Percentiles rank a stretch among this genome's conserved stretches.
phyloP scores from a whole-genome alignment of 2,113 vertebrate species.

The Stigmatopora nigra region DNA sequence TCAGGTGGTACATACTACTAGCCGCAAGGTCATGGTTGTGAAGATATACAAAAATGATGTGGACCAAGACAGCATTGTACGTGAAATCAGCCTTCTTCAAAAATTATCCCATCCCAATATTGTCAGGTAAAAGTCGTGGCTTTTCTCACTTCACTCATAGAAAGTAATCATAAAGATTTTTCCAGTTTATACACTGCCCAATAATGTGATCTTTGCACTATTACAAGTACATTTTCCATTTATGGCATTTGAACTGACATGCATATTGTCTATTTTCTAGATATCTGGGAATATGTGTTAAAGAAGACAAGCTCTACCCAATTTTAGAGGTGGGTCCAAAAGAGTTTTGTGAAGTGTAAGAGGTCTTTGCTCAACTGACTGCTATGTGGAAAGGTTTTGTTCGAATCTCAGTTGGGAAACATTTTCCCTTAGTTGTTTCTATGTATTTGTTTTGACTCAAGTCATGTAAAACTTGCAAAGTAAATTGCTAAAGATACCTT shows the following conservation, averaged over 20 bases:
- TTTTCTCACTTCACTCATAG: background rate
- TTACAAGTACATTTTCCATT: background rate
- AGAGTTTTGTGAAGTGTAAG: too few relatives aligned
- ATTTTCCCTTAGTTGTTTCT: too few relatives aligned
- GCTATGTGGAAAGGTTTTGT: too few relatives aligned
- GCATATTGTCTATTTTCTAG: constrained; percentile 50
- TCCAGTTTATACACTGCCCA: background rate
- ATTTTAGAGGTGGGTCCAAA: constrained; percentile 76
- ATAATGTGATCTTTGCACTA: background rate
- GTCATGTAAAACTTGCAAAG: background rate
- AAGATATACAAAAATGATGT: constrained; percentile 86
- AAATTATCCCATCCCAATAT: constrained; percentile 86
- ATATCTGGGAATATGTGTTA: constrained; percentile 84
- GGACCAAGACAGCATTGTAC: constrained; percentile 82
- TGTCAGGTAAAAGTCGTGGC: constrained; percentile 68
- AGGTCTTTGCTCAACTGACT: too few relatives aligned
- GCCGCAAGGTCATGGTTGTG: constrained; percentile 81
- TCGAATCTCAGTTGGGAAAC: too few relatives aligned
- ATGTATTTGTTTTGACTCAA: too few relatives aligned
- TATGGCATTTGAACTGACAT: background rate
- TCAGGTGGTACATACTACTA: constrained; percentile 73
- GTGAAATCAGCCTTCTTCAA: constrained; percentile 83
- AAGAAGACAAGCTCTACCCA: constrained; percentile 82
- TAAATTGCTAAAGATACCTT: background rate
- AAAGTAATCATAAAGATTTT: too few relatives aligned